Evolutionary conservation across 2,888 invertebrate species (phyloP), one percentile per base, ranked within the genome.

Genomic region (Tenthredo livida): DNA sequence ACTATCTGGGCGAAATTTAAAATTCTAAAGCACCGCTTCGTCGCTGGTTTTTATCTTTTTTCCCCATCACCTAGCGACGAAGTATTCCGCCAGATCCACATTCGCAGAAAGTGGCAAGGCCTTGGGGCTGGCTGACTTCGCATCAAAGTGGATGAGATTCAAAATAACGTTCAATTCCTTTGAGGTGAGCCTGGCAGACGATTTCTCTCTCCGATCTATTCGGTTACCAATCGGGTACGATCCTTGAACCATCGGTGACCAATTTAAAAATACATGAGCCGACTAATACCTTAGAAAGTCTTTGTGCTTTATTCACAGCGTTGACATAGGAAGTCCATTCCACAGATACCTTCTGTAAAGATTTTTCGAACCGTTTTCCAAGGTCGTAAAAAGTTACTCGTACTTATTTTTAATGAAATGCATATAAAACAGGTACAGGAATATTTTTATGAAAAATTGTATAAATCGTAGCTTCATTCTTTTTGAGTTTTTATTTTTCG

Each of bases 91-190:
- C 72, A 67, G 80, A 70, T 54, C 61, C 58, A 58, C 58, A 61
- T 61, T 40, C 40, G 37, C 21, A 40, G 61, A 80, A 80, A 25
- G 61, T 21, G 80, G 58, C 12, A 61, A 61, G 77, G 77, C 77
- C 77, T 61, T 25, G 25, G 80, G 78, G 58, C 58, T 78, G 78
- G 58, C 58, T 78, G 40, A 83, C 29, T 67, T 47, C 29, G 67
- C 83, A 47, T 83, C 83, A 83, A 67, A 67, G 83, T 83, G 67
- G 83, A 83, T 83, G 83, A 70, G 83, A 70, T 83, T 83, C 67
- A 83, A 70, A 83, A 83, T 83, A 83, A 65, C 83, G 47, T 83
- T 83, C 67, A 37, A 83, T 67, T 83, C 83, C 83, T 83, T 83
- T 83, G 83, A 83, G 65, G 83, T 83, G 83, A 61, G 47, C 47